Evolutionary conservation across 2,113 vertebrate genomes (phyloP).

Genomic region (Neolamprologus caudopunctatus): DNA sequence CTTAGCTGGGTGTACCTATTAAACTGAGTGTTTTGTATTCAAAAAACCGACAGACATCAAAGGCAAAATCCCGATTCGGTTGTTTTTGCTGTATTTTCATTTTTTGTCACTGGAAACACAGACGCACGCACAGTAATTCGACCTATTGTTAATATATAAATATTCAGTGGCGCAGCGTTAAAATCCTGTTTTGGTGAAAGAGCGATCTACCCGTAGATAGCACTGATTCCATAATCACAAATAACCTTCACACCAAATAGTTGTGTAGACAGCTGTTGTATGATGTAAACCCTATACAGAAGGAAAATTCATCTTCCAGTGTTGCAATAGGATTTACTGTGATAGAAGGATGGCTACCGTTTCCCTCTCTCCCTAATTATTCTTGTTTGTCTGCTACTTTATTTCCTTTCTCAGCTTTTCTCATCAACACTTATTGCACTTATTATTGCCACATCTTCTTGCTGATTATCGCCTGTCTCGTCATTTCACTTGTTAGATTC

Average conservation of each 20-base stretch:
- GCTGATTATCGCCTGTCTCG: neutral
- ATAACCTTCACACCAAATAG: neutral
- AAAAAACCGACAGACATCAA: accelerated
- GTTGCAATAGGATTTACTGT: neutral
- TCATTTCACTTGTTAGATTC: neutral
- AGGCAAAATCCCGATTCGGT: neutral
- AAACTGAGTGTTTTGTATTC: neutral
- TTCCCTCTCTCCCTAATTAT: neutral
- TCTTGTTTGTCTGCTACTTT: neutral
- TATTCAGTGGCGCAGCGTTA: neutral
- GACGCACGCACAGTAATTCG: neutral
- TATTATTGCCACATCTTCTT: neutral
- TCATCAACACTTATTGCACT: neutral
- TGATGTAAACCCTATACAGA: neutral
- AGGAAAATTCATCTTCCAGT: neutral
- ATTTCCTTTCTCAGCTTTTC: neutral
- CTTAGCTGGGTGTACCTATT: neutral
- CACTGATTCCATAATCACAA: neutral
- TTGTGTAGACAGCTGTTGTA: neutral
- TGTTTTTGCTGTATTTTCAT: neutral
- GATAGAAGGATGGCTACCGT: neutral
- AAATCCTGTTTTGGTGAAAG: neutral
- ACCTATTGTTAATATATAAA: neutral
- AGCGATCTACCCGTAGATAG: neutral
- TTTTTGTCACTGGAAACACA: neutral